Evolutionary conservation across 2,888 invertebrate genomes (phyloP).

Genomic region (Tetragonisca angustula): DNA sequence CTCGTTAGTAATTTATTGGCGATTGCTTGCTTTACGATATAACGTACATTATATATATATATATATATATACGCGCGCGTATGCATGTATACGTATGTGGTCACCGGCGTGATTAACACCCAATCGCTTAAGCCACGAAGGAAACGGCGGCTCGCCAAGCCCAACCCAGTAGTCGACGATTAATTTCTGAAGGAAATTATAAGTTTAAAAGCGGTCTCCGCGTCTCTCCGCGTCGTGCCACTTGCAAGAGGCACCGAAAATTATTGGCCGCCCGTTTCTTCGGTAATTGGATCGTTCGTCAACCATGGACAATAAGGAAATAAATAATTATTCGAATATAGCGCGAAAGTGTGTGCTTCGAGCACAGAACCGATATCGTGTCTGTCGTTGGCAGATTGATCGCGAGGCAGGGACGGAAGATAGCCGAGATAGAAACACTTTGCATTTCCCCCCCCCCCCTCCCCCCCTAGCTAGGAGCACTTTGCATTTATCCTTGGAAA

Average conservation of each 20-base stretch:
- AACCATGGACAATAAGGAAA: slow-evolving; percentile 42
- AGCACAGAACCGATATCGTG: slow-evolving; percentile 3
- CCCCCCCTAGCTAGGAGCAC: not conserved
- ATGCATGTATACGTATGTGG: slow-evolving; percentile 21
- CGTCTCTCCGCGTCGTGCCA: not conserved
- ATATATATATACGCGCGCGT: not conserved
- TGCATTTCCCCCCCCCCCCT: not conserved
- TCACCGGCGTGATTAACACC: slow-evolving; percentile 72
- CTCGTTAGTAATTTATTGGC: slow-evolving; percentile 57
- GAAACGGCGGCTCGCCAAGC: slow-evolving; percentile 45
- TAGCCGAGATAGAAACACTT: slow-evolving; percentile 1
- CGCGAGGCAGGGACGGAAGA: not conserved
- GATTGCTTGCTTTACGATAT: slow-evolving; percentile 66
- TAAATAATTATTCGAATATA: slow-evolving; percentile 49
- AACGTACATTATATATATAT: slow-evolving; percentile 2
- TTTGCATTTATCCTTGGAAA: not conserved
- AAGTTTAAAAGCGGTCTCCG: slow-evolving; percentile 33
- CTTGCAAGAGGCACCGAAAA: slow-evolving; percentile 22
- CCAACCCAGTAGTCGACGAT: slow-evolving; percentile 61
- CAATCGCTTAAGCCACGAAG: slow-evolving; percentile 63
- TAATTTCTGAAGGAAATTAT: slow-evolving; percentile 62
- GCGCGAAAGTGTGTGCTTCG: slow-evolving; percentile 11
- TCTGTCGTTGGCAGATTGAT: slow-evolving; percentile 20
- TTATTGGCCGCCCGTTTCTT: slow-evolving; percentile 34
- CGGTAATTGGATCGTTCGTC: slow-evolving; percentile 57